These are phyloP conservation scores for Atherinosoma microstoma DNA, from an alignment of 2,797 vertebrate genomes.

Conservation along the genomic window DNA sequence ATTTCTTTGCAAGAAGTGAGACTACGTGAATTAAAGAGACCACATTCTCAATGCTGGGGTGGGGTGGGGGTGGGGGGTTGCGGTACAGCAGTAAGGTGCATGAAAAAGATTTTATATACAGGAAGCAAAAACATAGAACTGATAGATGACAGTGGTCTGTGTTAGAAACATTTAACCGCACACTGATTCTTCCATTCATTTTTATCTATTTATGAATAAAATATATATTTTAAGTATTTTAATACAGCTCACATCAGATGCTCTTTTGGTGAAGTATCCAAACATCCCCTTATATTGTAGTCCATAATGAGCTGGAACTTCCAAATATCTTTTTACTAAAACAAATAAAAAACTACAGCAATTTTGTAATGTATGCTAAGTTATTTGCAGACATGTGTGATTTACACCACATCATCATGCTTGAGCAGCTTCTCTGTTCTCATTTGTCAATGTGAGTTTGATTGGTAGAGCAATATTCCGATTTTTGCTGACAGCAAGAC, in stretches of 20 bases:
- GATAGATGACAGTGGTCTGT: background rate
- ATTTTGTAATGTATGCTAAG: conserved; percentile 24
- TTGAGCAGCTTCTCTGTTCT: conserved; percentile 18
- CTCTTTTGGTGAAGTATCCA: conserved; percentile 23
- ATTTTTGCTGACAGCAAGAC: conserved; percentile 60
- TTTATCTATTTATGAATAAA: too few relatives aligned
- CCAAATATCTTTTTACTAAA: background rate
- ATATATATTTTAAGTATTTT: conserved; percentile 26
- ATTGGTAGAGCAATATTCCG: conserved; percentile 48
- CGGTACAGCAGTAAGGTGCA: background rate
- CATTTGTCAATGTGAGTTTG: conserved; percentile 44
- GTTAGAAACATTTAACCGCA: background rate
- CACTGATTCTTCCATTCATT: conserved; percentile 19
- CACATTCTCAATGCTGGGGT: background rate
- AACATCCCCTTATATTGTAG: conserved; percentile 22
- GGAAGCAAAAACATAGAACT: background rate
- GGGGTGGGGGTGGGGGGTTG: too few relatives aligned
- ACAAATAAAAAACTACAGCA: background rate
- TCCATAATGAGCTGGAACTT: conserved; percentile 17
- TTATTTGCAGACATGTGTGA: conserved; percentile 29
- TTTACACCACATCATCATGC: background rate
- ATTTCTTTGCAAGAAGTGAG: conserved; percentile 33
- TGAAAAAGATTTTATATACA: conserved; percentile 1
- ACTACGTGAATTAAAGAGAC: conserved; percentile 8
- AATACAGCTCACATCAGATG: conserved; percentile 25